Conservation (phyloP, 2,797 vertebrate genomes). For the Enteromius afrohamiltoni region DNA sequence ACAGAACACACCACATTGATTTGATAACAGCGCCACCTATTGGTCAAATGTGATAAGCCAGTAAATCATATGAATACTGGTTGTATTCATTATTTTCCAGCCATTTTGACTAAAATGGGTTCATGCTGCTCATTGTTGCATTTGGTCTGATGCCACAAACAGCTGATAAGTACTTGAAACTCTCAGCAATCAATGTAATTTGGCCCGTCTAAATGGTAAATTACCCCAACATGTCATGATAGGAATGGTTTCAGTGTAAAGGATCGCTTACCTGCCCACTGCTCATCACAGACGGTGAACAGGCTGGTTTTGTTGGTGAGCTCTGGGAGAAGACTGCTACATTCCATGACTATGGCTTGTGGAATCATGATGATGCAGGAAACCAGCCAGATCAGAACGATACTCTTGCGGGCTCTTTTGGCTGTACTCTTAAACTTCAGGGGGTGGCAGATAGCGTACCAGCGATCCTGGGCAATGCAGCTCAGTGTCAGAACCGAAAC, state of each 20-base stretch:
- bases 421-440: constrained; percentile 98
- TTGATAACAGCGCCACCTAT: no score
- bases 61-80: no score
- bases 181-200: neutral
- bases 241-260: neutral
- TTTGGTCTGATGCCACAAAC: neutral
- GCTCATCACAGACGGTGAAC: constrained; percentile 96
- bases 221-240: neutral
- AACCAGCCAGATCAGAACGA: constrained; percentile 92
- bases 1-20: no score
- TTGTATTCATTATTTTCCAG: no score
- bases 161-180: neutral
- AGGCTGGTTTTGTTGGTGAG: constrained; percentile 94
- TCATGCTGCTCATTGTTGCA: no score
- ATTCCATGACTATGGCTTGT: constrained; percentile 95
- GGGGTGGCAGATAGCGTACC: constrained; percentile 98
- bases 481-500: constrained; percentile 96
- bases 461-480: constrained; percentile 95
- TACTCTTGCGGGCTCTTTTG: constrained; percentile 90
- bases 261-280: constrained; percentile 86
- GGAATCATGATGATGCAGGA: constrained; percentile 96
- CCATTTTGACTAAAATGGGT: no score
- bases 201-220: neutral
- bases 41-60: no score
- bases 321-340: constrained; percentile 88